Evolutionary conservation across 2,888 invertebrate genomes (phyloP).

Genomic region (Salpingus planirostris): DNA sequence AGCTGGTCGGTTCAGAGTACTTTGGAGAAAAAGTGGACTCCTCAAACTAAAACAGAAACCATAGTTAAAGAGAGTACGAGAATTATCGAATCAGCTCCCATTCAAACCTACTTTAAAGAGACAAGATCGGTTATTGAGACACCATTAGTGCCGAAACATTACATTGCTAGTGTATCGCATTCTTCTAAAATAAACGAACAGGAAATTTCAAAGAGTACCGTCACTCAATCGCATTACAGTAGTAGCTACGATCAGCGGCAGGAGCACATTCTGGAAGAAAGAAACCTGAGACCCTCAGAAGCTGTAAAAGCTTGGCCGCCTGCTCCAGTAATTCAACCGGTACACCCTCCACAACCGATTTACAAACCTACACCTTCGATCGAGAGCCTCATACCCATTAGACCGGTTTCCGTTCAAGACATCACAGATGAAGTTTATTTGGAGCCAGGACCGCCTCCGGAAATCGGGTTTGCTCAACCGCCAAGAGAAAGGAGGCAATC

Average conservation of each 20-base stretch:
- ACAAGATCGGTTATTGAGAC: conserved; percentile 12
- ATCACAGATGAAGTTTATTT: conserved; percentile 46
- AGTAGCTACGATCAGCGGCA: conserved; percentile 10
- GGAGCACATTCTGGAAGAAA: conserved; percentile 37
- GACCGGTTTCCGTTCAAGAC: conserved; percentile 40
- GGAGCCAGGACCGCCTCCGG: conserved; percentile 60
- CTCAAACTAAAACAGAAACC: conserved; percentile 24
- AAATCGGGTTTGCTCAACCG: conserved; percentile 53
- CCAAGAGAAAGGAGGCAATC: conserved; percentile 45
- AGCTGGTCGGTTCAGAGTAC: conserved; percentile 38
- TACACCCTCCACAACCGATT: conserved; percentile 37
- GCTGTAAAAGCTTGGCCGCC: conserved; percentile 45
- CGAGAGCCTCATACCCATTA: conserved; percentile 25
- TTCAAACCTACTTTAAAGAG: conserved; percentile 11
- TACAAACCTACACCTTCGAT: conserved; percentile 27
- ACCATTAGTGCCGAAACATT: conserved; percentile 31
- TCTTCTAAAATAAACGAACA: conserved; percentile 37
- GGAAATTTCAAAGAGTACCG: conserved; percentile 22
- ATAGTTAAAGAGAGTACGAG: conserved; percentile 24
- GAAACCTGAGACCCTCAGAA: conserved; percentile 41
- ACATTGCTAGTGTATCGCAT: conserved; percentile 39
- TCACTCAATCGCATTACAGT: conserved; percentile 20
- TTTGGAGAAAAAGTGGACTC: conserved; percentile 37
- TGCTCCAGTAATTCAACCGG: no score
- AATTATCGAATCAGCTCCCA: conserved; percentile 15